Evolutionary conservation across 1,140 invertebrate genomes (phyloP), one percentile per base, ranked within the genome.

Genomic region (Magallana gigas): DNA sequence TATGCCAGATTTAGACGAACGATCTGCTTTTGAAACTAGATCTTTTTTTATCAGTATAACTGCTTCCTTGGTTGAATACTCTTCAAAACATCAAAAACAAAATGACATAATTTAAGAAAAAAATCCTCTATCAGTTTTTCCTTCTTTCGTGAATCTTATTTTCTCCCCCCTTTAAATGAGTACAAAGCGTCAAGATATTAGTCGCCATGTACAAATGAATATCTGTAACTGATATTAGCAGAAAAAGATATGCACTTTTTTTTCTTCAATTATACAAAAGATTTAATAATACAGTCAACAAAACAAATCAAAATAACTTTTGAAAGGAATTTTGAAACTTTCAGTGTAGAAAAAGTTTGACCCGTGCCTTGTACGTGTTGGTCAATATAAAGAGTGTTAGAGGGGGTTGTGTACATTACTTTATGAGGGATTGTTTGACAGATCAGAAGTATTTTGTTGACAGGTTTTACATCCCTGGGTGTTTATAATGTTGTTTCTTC

Each of bases 1-100:
- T 29, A 12, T 36, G 68, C 68, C 68, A 29, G 68, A 29, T 29
- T 76, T 76, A 36, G 68, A 23, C 36, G 68, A 29, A 76, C 2
- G 68, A 29, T 36, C 23, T 29, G 18, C 18, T 29, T 76, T 36
- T 76, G 68, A 76, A 76, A 76, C 68, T 29, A 76, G 23, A 76
- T 76, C 68, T 76, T 76, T 48, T 62, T 76, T 76, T 76, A 76
- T 76, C 68, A 76, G 68, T 76, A 76, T 76, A 76, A 76, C 68
- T 76, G 68, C 68, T 36, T 76, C 23, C 68, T 23, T 76, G 68
- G 68, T 76, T 76, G 68, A 76, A 76, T 76, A 76, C 16, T 23
- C 68, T 76, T 76, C 68, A 76, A 76, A 76, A 76, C 68, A 76
- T 76, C 68, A 76, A 36, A 76, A 18, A 76, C 68, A 76, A 36